A percentile compares a stretch with the other conserved stretches of the same genome.
Conservation (phyloP, 2,888 invertebrate genomes). For the Chesias legatella region DNA sequence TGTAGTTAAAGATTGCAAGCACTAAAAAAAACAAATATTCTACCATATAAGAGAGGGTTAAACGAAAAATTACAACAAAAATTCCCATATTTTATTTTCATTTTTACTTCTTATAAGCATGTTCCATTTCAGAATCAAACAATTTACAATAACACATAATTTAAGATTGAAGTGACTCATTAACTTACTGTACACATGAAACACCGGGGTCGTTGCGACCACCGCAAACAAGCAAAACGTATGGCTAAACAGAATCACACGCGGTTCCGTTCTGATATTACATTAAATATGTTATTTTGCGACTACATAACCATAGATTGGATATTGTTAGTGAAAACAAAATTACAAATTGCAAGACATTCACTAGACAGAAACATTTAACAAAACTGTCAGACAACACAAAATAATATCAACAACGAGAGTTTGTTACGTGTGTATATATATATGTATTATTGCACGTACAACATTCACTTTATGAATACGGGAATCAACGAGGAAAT, state of each 20-base stretch:
- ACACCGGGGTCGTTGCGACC: slow-evolving; percentile 23
- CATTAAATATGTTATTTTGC: slow-evolving; percentile 47
- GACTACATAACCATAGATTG: slow-evolving; percentile 48
- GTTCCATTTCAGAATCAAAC: slow-evolving; percentile 78
- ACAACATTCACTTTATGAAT: slow-evolving; percentile 3
- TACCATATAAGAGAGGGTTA: slow-evolving; percentile 25
- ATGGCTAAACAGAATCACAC: slow-evolving; percentile 46
- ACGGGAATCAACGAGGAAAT: no score
- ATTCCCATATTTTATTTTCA: slow-evolving; percentile 78
- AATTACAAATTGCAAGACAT: slow-evolving; percentile 43
- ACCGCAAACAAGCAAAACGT: slow-evolving; percentile 38
- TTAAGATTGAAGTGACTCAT: slow-evolving; percentile 75
- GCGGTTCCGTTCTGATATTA: slow-evolving; percentile 41
- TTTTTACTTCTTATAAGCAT: slow-evolving; percentile 78
- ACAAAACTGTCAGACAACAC: slow-evolving; percentile 28
- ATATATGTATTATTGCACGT: slow-evolving; percentile 32
- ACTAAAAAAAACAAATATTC: no score
- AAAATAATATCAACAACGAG: slow-evolving; percentile 30
- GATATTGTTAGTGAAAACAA: slow-evolving; percentile 60
- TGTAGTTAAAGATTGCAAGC: no score
- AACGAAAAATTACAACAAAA: slow-evolving; percentile 62
- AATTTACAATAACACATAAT: slow-evolving; percentile 79
- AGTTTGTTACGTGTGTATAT: slow-evolving; percentile 33
- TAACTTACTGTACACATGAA: slow-evolving; percentile 69
- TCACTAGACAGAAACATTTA: slow-evolving; percentile 32